Percentiles rank a stretch among this genome's conserved stretches.
phyloP scores from a whole-genome alignment of 1,140 invertebrate genomes.

The Planococcus citri region DNA sequence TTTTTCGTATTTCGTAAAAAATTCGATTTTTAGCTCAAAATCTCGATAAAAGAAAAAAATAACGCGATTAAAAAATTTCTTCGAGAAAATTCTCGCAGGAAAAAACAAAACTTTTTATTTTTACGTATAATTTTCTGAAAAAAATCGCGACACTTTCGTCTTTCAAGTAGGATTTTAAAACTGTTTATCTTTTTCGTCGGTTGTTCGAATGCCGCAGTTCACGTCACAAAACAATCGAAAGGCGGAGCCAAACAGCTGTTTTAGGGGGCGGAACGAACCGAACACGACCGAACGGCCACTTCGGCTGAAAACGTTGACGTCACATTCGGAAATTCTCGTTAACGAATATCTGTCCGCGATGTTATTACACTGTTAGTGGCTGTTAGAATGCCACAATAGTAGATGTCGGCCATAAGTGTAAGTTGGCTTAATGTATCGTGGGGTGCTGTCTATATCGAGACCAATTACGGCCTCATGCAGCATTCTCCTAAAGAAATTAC shows the following conservation, averaged over 20 bases:
- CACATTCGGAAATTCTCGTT: constrained; percentile 19
- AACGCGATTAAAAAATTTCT: too few species aligned
- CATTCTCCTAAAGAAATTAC: constrained; percentile 45
- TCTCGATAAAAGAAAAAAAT: too few species aligned
- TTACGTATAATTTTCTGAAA: too few species aligned
- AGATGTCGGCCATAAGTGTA: constrained; percentile 36
- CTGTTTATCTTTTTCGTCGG: neutral
- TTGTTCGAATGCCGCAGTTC: neutral
- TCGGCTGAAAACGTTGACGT: neutral
- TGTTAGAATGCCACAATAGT: constrained; percentile 27
- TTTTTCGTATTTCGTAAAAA: neutral
- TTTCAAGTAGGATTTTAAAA: neutral
- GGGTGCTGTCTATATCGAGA: constrained; percentile 34
- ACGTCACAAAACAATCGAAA: neutral
- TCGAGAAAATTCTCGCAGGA: too few species aligned
- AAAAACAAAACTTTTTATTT: too few species aligned
- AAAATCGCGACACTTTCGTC: neutral
- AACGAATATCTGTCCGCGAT: constrained; percentile 15
- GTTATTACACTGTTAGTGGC: constrained; percentile 18
- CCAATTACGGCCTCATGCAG: constrained; percentile 40
- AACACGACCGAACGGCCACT: constrained; percentile 11
- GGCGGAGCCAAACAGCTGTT: constrained; percentile 6
- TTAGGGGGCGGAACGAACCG: constrained; percentile 18
- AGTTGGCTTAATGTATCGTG: constrained; percentile 34
- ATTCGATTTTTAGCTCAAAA: neutral